Base-by-base conservation (phyloP, 2,888 invertebrate genomes). In the Pristionchus maxplancki region DNA sequence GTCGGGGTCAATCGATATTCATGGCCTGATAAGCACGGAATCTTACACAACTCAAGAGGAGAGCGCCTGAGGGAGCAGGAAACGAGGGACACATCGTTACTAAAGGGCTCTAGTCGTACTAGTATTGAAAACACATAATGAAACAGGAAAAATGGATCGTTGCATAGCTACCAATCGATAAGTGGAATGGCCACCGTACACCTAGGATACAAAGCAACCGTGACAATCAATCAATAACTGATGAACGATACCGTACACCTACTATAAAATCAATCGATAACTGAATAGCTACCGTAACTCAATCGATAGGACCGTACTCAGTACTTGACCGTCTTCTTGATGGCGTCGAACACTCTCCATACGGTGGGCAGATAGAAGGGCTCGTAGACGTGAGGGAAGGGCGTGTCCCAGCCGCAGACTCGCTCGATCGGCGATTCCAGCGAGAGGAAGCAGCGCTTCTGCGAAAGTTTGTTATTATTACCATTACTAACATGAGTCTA, bases 341-440 rank as follows among this genome's bases (percentile, higher is more conserved):
- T 96, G 0, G 97, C 97, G 89, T 97, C 96, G 89, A 97, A 96
- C 95, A 98, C 98, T 86, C 98, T 96, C 97, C 97, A 97, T 95
- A 97, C 97, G 95, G 97, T 97, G 0, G 99, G 99, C 91, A 99
- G 95, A 95, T 99, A 99, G 95, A 99, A 97, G 0, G 97, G 97
- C 95, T 99, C 99, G 95, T 97, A 98, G 83, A 98, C 96, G 95
- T 98, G 98, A 9, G 99, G 98, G 96, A 99, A 99, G 20, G 99
- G 99, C 4, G 98, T 97, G 96, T 99, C 99, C 96, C 97, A 98
- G 20, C 99, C 98, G 40, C 97, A 96, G 83, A 98, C 97, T 91
- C 99, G 96, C 78, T 96, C 95, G 24, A 99, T 96, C 0, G 99
- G 99, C 0, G 98, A 97, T 95, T 99, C 98, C 92, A 99, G 96